phyloP scores from a whole-genome alignment of 2,797 vertebrate species.

The Sylvilagus floridanus region DNA sequence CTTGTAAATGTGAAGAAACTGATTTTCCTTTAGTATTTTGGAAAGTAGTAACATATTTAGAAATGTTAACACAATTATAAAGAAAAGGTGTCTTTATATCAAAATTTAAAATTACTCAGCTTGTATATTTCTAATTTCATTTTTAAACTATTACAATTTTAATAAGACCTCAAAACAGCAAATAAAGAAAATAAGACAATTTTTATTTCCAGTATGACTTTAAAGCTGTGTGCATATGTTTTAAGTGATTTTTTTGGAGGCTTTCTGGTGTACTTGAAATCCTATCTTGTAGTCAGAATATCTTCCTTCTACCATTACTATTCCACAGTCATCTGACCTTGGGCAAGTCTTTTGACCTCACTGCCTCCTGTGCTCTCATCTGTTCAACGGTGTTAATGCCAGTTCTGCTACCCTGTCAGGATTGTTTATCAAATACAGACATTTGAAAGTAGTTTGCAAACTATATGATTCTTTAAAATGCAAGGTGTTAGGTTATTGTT shows the following conservation, averaged over 20 bases:
- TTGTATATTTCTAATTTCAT: slow-evolving; percentile 30
- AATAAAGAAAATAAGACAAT: slow-evolving; percentile 18
- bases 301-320: background rate
- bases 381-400: slow-evolving; percentile 5
- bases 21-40: slow-evolving; percentile 61
- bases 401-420: background rate
- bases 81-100: slow-evolving; percentile 42
- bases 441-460: background rate
- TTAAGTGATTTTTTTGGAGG: background rate
- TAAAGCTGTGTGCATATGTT: background rate
- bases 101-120: slow-evolving; percentile 40
- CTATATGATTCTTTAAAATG: background rate
- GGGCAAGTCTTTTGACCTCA: slow-evolving; percentile 17
- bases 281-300: background rate
- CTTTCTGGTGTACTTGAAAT: background rate
- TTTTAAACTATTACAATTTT: slow-evolving; percentile 30
- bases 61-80: slow-evolving; percentile 12
- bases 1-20: slow-evolving; percentile 59
- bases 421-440: slow-evolving; percentile 23
- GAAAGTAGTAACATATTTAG: slow-evolving; percentile 46
- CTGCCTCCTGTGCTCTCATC: slow-evolving; percentile 3
- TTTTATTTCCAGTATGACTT: slow-evolving; percentile 55
- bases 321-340: background rate
- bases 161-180: slow-evolving; percentile 26
- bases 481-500: slow-evolving; percentile 8